phyloP scores from a whole-genome alignment of 2,113 vertebrate genomes.

The Phalacrocorax carbo region DNA sequence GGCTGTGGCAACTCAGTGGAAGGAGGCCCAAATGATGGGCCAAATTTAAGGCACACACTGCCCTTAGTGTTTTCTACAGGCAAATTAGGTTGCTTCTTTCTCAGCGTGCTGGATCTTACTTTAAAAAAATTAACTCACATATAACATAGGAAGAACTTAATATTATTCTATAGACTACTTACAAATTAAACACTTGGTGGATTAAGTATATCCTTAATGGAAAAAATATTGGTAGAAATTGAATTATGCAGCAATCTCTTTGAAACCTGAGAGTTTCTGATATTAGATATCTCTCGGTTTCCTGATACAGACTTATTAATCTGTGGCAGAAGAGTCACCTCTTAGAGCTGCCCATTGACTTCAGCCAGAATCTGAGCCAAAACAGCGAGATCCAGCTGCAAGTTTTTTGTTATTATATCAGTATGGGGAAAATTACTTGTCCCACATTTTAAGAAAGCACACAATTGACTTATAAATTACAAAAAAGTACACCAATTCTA shows the following conservation, averaged over 20 bases:
- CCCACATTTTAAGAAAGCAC: not conserved
- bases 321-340: not conserved
- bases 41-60: not conserved
- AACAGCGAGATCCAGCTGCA: not conserved
- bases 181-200: fast-evolving
- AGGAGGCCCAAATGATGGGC: not conserved
- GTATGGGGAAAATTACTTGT: not conserved
- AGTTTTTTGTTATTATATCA: not conserved
- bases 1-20: not conserved
- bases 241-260: not conserved
- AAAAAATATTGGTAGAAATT: not conserved
- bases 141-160: not conserved
- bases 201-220: not conserved
- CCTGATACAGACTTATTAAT: not conserved
- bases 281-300: not conserved
- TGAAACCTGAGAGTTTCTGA: not conserved
- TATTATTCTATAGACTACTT: not conserved
- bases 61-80: not conserved
- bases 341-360: not conserved
- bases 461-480: conserved; percentile 12
- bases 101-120: not conserved
- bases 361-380: not conserved
- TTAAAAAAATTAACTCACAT: not conserved
- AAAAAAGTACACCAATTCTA: conserved; percentile 2
- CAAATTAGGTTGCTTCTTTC: not conserved